Evolutionary conservation across 1,140 invertebrate species (phyloP).

Genomic region (Grapholita molesta): DNA sequence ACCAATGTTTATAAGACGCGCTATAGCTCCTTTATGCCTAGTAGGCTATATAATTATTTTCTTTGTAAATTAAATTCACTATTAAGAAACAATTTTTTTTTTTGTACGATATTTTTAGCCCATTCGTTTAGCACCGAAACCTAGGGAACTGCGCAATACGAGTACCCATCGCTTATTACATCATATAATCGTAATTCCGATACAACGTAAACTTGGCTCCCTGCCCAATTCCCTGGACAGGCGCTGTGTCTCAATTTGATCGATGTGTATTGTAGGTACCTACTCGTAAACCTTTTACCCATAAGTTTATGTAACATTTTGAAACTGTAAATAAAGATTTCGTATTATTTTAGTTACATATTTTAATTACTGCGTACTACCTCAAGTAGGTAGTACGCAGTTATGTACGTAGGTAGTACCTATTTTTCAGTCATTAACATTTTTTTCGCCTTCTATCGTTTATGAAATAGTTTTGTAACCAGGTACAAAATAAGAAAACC

Average conservation of each 20-base stretch:
- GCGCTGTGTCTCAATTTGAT: background rate
- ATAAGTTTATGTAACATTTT: slow-evolving; percentile 5
- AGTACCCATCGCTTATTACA: background rate
- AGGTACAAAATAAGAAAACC: too few relatives aligned
- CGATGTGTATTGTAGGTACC: slow-evolving; percentile 6
- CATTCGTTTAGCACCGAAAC: background rate
- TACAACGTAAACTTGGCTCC: background rate
- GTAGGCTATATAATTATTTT: too few relatives aligned
- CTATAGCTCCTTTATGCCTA: too few relatives aligned
- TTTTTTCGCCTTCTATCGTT: too few relatives aligned
- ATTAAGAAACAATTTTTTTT: background rate
- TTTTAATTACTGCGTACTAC: slow-evolving; percentile 18
- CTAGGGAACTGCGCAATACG: background rate
- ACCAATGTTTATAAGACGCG: too few relatives aligned
- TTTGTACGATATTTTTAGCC: background rate
- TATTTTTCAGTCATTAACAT: too few relatives aligned
- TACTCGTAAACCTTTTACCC: background rate
- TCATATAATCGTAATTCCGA: background rate
- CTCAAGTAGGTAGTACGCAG: background rate
- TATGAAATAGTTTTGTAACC: too few relatives aligned
- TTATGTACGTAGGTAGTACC: too few relatives aligned
- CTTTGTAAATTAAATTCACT: too few relatives aligned
- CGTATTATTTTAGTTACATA: slow-evolving; percentile 13
- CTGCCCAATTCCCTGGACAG: slow-evolving; percentile 1
- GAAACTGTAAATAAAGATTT: slow-evolving; percentile 19